Evolutionary conservation across 2,888 invertebrate species (phyloP).

Genomic region (Caenorhabditis sp.): DNA sequence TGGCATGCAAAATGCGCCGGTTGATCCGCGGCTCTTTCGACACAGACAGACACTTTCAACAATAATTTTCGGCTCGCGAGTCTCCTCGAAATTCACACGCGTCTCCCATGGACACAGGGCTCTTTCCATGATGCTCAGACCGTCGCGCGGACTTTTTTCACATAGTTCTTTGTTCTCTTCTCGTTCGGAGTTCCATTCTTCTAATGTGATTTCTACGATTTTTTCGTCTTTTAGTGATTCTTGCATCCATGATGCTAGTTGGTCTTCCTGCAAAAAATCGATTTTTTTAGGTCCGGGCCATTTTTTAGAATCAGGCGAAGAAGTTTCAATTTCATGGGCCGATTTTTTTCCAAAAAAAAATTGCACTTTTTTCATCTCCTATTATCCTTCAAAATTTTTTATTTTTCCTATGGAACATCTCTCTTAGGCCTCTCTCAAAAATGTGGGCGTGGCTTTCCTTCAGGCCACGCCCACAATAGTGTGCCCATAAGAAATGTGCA

Average conservation of each 20-base stretch:
- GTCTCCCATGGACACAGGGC: constrained; percentile 64
- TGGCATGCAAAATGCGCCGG: constrained; percentile 58
- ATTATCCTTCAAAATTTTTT: too few species aligned
- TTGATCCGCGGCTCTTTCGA: constrained; percentile 59
- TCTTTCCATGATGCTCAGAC: constrained; percentile 58
- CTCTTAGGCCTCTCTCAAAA: too few species aligned
- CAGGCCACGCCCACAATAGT: too few species aligned
- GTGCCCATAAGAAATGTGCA: too few species aligned
- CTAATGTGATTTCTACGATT: constrained; percentile 38
- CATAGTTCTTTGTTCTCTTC: constrained; percentile 44
- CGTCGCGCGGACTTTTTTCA: constrained; percentile 35
- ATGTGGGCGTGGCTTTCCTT: too few species aligned
- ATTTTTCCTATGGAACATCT: too few species aligned
- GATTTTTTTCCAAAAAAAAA: too few species aligned
- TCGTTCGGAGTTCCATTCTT: constrained; percentile 39
- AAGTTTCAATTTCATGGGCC: too few species aligned
- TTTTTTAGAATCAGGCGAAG: constrained; percentile 7
- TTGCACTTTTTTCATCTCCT: too few species aligned
- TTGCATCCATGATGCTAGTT: constrained; percentile 54
- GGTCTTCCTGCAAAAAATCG: constrained; percentile 13
- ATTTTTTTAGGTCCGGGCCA: neutral
- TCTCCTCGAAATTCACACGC: constrained; percentile 62
- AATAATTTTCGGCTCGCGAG: constrained; percentile 65
- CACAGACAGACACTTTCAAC: constrained; percentile 65
- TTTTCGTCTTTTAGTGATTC: constrained; percentile 33